Percentiles rank a stretch among this genome's conserved stretches.
phyloP scores from a whole-genome alignment of 2,797 vertebrate genomes.

The Craterocephalus amniculus region DNA sequence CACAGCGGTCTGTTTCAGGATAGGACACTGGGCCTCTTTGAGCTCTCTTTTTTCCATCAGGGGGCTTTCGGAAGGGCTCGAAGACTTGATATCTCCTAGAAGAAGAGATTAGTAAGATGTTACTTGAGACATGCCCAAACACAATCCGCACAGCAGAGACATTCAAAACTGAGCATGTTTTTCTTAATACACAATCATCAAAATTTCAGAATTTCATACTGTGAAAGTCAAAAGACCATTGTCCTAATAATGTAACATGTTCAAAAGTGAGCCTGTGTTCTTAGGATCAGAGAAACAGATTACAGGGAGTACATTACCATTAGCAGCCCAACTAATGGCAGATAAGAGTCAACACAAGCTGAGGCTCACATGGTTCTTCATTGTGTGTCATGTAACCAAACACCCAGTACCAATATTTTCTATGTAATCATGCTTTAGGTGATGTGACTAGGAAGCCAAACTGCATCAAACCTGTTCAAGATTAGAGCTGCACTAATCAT shows the following conservation, averaged over 20 bases:
- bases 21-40: conserved; percentile 76
- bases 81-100: conserved; percentile 88
- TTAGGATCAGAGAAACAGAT: conserved; percentile 57
- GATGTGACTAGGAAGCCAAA: conserved; percentile 10
- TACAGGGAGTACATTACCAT: conserved; percentile 38
- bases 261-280: conserved; percentile 31
- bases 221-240: conserved; percentile 24
- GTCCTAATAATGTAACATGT: conserved; percentile 38
- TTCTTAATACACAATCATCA: conserved; percentile 16
- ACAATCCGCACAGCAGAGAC: conserved; percentile 28
- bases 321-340: conserved; percentile 27
- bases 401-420: conserved; percentile 29
- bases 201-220: conserved; percentile 38
- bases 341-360: conserved; percentile 10
- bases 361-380: conserved; percentile 29
- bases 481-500: not conserved
- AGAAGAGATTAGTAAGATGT: conserved; percentile 30
- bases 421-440: not conserved
- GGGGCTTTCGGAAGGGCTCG: conserved; percentile 94
- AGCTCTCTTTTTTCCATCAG: conserved; percentile 89
- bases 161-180: conserved; percentile 28
- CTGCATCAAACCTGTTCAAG: conserved; percentile 29
- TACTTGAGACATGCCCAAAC: conserved; percentile 37
- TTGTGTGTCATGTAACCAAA: conserved; percentile 42
- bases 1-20: conserved; percentile 86